phyloP scores from a whole-genome alignment of 2,797 vertebrate genomes.

The Eutrigla gurnardus region DNA sequence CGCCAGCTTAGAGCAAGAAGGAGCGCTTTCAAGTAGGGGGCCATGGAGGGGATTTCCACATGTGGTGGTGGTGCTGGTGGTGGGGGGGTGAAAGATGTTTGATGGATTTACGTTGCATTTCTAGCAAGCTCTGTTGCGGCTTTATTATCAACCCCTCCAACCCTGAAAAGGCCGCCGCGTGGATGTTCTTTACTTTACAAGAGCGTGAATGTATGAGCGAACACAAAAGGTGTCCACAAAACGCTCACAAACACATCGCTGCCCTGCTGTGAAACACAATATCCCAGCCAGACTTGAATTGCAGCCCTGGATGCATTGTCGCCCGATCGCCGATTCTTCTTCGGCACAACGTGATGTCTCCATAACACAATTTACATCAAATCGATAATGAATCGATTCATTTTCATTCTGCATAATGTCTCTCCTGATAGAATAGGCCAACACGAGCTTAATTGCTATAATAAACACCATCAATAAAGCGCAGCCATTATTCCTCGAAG shows the following conservation, averaged over 20 bases:
- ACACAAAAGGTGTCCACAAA: conserved; percentile 23
- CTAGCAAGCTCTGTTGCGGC: conserved; percentile 65
- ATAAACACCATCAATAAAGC: conserved; percentile 78
- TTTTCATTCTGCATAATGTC: conserved; percentile 76
- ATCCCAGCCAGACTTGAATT: conserved; percentile 4
- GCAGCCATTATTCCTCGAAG: conserved; percentile 66
- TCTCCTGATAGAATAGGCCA: conserved; percentile 61
- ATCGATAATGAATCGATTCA: conserved; percentile 77
- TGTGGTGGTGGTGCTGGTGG: conserved; percentile 1
- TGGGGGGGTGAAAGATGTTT: conserved; percentile 54
- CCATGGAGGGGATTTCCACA: conserved; percentile 48
- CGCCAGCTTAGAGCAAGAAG: conserved; percentile 75
- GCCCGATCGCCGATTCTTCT: conserved; percentile 5
- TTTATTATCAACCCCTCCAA: conserved; percentile 63
- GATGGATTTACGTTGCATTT: conserved; percentile 77
- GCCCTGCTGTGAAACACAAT: conserved; percentile 7
- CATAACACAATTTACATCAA: conserved; percentile 69
- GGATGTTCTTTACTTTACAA: conserved; percentile 52
- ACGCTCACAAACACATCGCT: neutral
- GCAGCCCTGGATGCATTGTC: neutral
- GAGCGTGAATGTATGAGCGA: conserved; percentile 24
- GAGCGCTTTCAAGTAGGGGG: conserved; percentile 69
- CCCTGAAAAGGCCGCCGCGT: conserved; percentile 52
- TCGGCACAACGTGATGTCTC: conserved; percentile 58
- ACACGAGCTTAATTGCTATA: conserved; percentile 75